A percentile compares a stretch with the other conserved stretches of the same genome.
Evolutionary conservation across 2,888 invertebrate genomes (phyloP).

Genomic region (Leucophenga maculata): DNA sequence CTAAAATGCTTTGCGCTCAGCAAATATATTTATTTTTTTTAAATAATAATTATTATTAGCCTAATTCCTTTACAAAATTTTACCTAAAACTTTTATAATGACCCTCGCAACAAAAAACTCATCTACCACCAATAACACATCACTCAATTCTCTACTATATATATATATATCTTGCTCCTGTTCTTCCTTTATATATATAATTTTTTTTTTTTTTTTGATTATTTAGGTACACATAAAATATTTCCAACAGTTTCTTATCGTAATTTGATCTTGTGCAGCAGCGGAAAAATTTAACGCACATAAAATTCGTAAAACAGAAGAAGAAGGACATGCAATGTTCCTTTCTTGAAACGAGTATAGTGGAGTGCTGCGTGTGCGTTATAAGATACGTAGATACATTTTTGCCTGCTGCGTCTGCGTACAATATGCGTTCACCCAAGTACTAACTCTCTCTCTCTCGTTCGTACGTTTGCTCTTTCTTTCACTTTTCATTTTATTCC

Average conservation of each 20-base stretch:
- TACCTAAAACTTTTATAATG: not conserved
- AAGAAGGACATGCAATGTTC: not conserved
- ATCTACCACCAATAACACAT: not conserved
- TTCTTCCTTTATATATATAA: not conserved
- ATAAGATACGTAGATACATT: conserved; percentile 1
- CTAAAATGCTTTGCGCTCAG: too few species aligned
- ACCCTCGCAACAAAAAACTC: not conserved
- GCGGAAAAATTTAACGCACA: not conserved
- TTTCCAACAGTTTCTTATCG: conserved; percentile 19
- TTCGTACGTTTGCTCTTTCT: not conserved
- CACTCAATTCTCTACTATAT: too few species aligned
- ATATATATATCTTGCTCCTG: not conserved
- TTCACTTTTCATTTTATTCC: too few species aligned
- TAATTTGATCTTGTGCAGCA: conserved; percentile 31
- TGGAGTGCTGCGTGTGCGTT: not conserved
- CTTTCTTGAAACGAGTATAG: not conserved
- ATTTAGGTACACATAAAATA: not conserved
- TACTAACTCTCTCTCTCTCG: not conserved
- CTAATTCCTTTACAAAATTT: not conserved
- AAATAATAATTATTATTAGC: too few species aligned
- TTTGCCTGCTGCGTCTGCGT: not conserved
- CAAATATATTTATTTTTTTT: too few species aligned
- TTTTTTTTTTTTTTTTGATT: too few species aligned
- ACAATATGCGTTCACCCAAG: not conserved
- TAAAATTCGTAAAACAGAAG: not conserved